phyloP scores from a whole-genome alignment of 2,113 vertebrate species.

The Pampusana beccarii region DNA sequence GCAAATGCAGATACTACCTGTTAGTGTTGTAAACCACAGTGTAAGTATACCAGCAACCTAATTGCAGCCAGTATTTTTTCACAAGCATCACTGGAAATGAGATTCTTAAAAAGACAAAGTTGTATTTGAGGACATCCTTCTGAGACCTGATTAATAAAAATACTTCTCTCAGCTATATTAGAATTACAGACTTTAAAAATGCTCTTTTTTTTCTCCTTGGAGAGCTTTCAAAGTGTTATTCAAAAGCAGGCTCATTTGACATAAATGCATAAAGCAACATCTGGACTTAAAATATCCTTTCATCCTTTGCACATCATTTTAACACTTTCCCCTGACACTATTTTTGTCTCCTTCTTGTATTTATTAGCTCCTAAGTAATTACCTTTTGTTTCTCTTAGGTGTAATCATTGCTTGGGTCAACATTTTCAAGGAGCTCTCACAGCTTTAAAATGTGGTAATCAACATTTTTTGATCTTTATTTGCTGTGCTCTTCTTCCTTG shows the following conservation, averaged over 20 bases:
- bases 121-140: not conserved
- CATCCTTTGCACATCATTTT: slow-evolving; percentile 42
- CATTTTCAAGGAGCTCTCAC: slow-evolving; percentile 31
- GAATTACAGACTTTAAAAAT: not conserved
- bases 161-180: not conserved
- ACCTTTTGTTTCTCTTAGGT: slow-evolving; percentile 33
- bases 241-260: slow-evolving; percentile 36
- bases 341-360: slow-evolving; percentile 32
- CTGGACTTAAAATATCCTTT: slow-evolving; percentile 59
- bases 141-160: slow-evolving; percentile 29
- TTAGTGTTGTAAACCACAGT: not conserved
- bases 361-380: slow-evolving; percentile 53
- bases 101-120: not conserved
- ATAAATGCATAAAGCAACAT: slow-evolving; percentile 49
- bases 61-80: not conserved
- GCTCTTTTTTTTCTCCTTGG: not conserved
- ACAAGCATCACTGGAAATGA: not conserved
- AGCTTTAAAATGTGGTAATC: slow-evolving; percentile 24
- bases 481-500: not conserved
- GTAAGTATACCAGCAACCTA: not conserved
- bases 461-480: slow-evolving; percentile 36
- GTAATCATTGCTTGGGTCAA: slow-evolving; percentile 46
- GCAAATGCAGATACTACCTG: not conserved
- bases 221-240: slow-evolving; percentile 45
- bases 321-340: slow-evolving; percentile 40